These are phyloP conservation scores for Drosophila atroscutellata DNA, from an alignment of 2,888 invertebrate species.

Conservation along the genomic window DNA sequence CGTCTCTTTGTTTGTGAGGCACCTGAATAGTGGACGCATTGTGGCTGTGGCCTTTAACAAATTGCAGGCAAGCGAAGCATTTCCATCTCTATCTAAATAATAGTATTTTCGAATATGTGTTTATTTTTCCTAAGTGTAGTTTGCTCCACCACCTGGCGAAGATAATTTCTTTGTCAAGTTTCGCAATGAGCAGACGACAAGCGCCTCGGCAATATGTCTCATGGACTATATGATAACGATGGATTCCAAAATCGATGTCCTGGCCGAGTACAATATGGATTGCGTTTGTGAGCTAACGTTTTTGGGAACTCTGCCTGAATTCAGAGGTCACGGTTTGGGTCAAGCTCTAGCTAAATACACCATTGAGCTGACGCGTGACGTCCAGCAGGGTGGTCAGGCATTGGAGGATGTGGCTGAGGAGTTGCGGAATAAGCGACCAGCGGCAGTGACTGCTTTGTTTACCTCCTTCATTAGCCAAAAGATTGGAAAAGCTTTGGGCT, in stretches of 20 bases:
- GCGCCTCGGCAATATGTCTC: conserved; percentile 87
- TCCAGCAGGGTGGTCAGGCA: conserved; percentile 86
- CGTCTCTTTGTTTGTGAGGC: conserved; percentile 88
- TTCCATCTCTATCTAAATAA: not conserved
- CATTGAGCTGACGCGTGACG: conserved; percentile 86
- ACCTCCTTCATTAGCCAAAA: conserved; percentile 87
- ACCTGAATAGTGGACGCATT: conserved; percentile 86
- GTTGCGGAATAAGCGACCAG: conserved; percentile 70
- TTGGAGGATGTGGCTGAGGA: conserved; percentile 79
- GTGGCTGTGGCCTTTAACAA: conserved; percentile 89
- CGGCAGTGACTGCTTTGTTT: conserved; percentile 87
- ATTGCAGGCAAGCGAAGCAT: conserved; percentile 86
- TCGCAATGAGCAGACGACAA: conserved; percentile 85
- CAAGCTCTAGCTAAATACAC: conserved; percentile 86
- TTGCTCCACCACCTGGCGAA: conserved; percentile 67
- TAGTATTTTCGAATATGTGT: too few species aligned
- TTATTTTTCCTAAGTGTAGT: conserved; percentile 50
- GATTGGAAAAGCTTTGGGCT: conserved; percentile 86
- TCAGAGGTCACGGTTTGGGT: conserved; percentile 86
- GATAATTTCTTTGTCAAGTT: conserved; percentile 81
- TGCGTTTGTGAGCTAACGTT: conserved; percentile 90
- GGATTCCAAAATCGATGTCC: conserved; percentile 87
- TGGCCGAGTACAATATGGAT: conserved; percentile 87
- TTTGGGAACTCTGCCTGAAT: conserved; percentile 86
- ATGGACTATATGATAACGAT: conserved; percentile 89